Evolutionary conservation across 2,113 vertebrate genomes (phyloP).

Genomic region (Thamnophis sirtalis): DNA sequence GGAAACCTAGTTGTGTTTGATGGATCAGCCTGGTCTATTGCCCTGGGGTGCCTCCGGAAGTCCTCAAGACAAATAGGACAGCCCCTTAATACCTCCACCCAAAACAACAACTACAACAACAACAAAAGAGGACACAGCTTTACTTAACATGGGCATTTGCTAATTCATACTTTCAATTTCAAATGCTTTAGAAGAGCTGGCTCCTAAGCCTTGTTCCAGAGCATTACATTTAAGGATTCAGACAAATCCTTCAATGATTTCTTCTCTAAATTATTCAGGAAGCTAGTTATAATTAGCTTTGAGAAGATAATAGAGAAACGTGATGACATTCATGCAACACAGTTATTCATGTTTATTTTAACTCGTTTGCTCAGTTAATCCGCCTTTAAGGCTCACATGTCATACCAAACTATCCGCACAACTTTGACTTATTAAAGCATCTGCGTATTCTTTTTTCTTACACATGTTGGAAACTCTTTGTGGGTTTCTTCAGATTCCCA

Average conservation of each 20-base stretch:
- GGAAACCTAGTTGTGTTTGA: background rate
- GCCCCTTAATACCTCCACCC: background rate
- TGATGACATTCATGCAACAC: background rate
- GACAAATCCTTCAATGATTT: background rate
- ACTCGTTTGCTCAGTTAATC: background rate
- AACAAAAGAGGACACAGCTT: background rate
- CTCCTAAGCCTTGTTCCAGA: background rate
- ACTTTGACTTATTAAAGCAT: background rate
- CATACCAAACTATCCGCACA: background rate
- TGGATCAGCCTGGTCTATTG: background rate
- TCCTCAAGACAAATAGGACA: background rate
- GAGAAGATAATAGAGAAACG: background rate
- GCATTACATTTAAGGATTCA: background rate
- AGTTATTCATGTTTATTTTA: background rate
- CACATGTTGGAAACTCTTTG: background rate
- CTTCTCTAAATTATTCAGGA: background rate
- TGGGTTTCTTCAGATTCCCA: background rate
- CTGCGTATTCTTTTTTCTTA: background rate
- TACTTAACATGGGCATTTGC: background rate
- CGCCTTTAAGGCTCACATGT: background rate
- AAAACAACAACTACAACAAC: background rate
- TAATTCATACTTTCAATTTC: background rate
- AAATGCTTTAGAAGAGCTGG: background rate
- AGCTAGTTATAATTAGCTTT: background rate
- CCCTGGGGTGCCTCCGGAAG: background rate